phyloP scores from a whole-genome alignment of 2,113 vertebrate genomes.

The Nyctibius bracteatus region DNA sequence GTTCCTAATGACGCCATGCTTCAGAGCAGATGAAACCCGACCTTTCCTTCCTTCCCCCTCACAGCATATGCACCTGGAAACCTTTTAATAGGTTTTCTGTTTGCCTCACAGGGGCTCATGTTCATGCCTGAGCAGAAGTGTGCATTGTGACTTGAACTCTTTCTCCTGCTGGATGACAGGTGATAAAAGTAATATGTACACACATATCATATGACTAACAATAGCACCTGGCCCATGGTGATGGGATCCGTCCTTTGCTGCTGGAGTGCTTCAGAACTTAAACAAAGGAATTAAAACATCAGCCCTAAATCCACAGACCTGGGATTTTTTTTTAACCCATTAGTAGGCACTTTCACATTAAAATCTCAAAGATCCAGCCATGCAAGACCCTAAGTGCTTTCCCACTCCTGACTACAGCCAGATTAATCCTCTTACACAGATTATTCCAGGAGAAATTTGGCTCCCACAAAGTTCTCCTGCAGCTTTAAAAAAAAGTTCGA shows the following conservation, averaged over 20 bases:
- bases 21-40: conserved; percentile 45
- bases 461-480: neutral
- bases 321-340: conserved; percentile 37
- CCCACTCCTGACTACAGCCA: neutral
- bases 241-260: neutral
- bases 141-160: conserved; percentile 31
- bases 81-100: conserved; percentile 56
- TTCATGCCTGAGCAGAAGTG: conserved; percentile 45
- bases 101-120: conserved; percentile 50
- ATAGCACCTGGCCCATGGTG: conserved; percentile 41
- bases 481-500: neutral
- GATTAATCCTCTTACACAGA: conserved; percentile 32
- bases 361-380: neutral
- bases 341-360: neutral
- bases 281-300: conserved; percentile 53
- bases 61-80: conserved; percentile 41
- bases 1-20: neutral
- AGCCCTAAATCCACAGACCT: neutral
- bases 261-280: conserved; percentile 5
- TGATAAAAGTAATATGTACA: conserved; percentile 53
- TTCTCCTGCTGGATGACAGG: conserved; percentile 44
- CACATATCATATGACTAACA: conserved; percentile 39
- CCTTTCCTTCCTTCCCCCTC: conserved; percentile 38
- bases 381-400: conserved; percentile 24
- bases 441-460: conserved; percentile 30